Evolutionary conservation across 1,140 invertebrate species (phyloP).

Genomic region (Asbolus verrucosus): DNA sequence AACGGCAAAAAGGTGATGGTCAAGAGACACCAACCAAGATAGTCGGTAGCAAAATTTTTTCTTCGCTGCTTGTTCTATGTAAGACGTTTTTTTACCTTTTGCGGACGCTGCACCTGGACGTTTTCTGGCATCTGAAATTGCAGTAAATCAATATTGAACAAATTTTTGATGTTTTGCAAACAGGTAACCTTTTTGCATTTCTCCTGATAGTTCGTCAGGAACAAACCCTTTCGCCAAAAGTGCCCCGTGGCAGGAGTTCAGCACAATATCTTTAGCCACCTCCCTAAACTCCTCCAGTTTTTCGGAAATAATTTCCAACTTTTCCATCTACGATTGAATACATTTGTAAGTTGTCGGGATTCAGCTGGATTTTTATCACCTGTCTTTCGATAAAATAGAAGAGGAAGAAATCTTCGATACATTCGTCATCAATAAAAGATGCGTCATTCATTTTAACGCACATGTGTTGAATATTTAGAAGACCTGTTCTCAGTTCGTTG

Average conservation of each 20-base stretch:
- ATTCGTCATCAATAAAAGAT: conserved; percentile 70
- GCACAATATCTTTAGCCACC: conserved; percentile 73
- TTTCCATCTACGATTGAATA: no score
- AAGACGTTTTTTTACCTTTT: conserved; percentile 76
- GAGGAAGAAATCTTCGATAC: conserved; percentile 71
- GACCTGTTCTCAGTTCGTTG: conserved; percentile 75
- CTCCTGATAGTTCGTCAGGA: conserved; percentile 58
- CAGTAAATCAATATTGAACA: no score
- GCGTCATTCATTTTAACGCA: conserved; percentile 74
- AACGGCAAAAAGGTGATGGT: background rate
- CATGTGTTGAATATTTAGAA: conserved; percentile 78
- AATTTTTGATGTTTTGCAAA: conserved; percentile 68
- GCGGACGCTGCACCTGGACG: no score
- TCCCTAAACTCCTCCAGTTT: conserved; percentile 72
- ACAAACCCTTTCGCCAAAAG: conserved; percentile 78
- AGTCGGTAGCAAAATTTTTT: conserved; percentile 78
- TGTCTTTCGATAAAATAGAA: conserved; percentile 77
- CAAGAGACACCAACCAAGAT: conserved; percentile 69
- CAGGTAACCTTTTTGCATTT: conserved; percentile 28
- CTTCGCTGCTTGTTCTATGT: conserved; percentile 86
- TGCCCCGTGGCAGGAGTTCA: conserved; percentile 77
- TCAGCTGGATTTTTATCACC: no score
- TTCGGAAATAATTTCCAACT: conserved; percentile 67
- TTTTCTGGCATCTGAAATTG: no score
- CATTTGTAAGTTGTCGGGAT: no score